Base-by-base conservation (phyloP, 2,113 vertebrate species). In the Gallinago media region DNA sequence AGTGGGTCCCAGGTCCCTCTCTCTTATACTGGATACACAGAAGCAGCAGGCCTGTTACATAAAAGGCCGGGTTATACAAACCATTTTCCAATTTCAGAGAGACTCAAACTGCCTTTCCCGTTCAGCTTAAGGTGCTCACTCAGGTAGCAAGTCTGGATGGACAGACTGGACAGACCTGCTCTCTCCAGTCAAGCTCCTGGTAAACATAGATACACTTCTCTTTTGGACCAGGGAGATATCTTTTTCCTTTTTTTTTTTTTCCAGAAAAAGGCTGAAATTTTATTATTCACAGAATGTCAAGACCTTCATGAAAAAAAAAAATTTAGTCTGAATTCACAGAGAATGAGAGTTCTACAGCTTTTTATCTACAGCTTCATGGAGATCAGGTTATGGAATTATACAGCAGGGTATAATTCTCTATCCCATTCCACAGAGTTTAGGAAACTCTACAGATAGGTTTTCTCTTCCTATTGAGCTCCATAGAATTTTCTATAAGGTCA, bases 21-120 rank as follows among this genome's bases (percentile, higher is more conserved):
- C 76, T 88, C 81, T 75, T 29, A 61, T 68, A 63, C 2, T 65
- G 40, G 44, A 68, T 65, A 68, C 27, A 54, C 70, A 81, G 9
- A 92, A 65, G 65, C 68, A 84, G 88, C 56, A 92, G 84, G 76
- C 50, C 58, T 88, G 70, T 94, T 91, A 77, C n/a, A 29, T 84
- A 95, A 89, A 91, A 87, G 73, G 25, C 22, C 49, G 38, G 44
- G 62, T 96, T 96, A 87, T 42, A 92, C 73, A 92, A 95, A 89
- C 50, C 20, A 12, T 84, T 90, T 67, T 82, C 16, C 40, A 47
- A 50, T 92, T 91, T 55, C 34, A 40, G 54, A 62, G n/a, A 88
- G n/a, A 93, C 63, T 88, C 63, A 78, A 80, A 72, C 40, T 74
- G 66, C 65, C 40, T 86, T 84, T 75, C 44, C 59, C 36, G 73